Evolutionary conservation across 2,888 invertebrate genomes (phyloP), one percentile per base, ranked within the genome.

Genomic region (Conops quadrifasciatus): DNA sequence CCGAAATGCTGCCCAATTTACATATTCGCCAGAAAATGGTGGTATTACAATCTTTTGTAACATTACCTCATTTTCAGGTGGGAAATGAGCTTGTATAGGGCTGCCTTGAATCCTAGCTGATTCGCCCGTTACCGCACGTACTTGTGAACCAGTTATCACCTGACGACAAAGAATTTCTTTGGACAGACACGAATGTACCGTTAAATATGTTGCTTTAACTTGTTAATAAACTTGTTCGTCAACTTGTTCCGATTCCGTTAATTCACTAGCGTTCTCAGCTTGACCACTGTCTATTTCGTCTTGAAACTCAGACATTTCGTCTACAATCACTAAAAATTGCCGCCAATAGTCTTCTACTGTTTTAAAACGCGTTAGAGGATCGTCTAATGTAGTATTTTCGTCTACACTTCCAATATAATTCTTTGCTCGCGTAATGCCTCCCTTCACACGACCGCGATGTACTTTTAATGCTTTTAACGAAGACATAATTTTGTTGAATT

Each of bases 1-100:
- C 21, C 58, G 58, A 58, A 58, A 58, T 1, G 28, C 53, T 21
- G 21, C 21, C 53, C 53, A 53, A 16, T 62, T 67, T 49, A 47
- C 45, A 24, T 70, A 64, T 26, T 70, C 70, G 2, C 63, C 70
- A 28, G 49, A 49, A 64, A 64, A 64, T 28, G 49, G 64, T 49
- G 64, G 64, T 24, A 64, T 64, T 9, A 49, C 15, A 49, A 49
- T 49, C 15, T 65, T 65, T 7, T 47, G 65, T 28, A 30, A 19
- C 49, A 28, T 24, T 21, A 51, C 51, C 16, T 65, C 28, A 26
- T 65, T 65, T 28, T 15, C 11, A 51, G 11, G 51, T 30, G 47
- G 16, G 1, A 51, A 51, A 4, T 19, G 15, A 26, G n/a, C 26
- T 49, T 65, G 51, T 9, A 9, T 56, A 56, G 2, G 21, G 13